Conservation (phyloP, 2,113 vertebrate genomes). For the Cynopterus brachyotis region DNA sequence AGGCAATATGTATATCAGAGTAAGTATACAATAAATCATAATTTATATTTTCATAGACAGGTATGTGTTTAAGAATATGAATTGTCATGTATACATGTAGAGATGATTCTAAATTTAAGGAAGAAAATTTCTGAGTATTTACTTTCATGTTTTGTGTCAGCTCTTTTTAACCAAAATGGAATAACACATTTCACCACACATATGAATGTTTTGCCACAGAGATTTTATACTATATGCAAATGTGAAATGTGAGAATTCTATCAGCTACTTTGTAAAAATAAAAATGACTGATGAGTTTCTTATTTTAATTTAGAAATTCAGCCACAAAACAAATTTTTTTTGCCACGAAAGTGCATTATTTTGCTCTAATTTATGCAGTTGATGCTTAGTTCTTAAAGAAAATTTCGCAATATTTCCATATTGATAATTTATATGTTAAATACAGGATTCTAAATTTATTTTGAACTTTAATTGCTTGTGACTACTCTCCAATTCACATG, state of each 20-base stretch:
- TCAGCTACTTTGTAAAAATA: neutral
- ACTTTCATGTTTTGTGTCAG: neutral
- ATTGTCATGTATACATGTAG: neutral
- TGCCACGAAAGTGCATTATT: neutral
- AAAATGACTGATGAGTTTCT: neutral
- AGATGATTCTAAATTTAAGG: neutral
- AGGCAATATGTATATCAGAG: neutral
- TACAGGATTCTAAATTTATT: neutral
- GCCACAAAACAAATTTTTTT: neutral
- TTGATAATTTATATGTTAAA: neutral
- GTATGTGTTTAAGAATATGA: neutral
- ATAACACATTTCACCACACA: neutral
- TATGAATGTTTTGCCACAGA: neutral
- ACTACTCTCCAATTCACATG: neutral
- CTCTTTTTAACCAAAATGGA: neutral
- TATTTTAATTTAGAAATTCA: neutral
- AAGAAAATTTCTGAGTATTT: neutral
- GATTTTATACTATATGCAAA: neutral
- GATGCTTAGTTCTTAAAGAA: neutral
- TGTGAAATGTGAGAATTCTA: neutral
- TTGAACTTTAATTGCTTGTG: neutral
- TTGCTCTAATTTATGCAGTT: neutral
- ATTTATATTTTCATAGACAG: neutral
- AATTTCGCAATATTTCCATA: neutral
- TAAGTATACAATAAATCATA: neutral